A percentile compares a stretch with the other conserved stretches of the same genome.
These are phyloP conservation scores for Erpornis zantholeuca DNA, from an alignment of 2,113 vertebrate genomes.

Conservation along the genomic window DNA sequence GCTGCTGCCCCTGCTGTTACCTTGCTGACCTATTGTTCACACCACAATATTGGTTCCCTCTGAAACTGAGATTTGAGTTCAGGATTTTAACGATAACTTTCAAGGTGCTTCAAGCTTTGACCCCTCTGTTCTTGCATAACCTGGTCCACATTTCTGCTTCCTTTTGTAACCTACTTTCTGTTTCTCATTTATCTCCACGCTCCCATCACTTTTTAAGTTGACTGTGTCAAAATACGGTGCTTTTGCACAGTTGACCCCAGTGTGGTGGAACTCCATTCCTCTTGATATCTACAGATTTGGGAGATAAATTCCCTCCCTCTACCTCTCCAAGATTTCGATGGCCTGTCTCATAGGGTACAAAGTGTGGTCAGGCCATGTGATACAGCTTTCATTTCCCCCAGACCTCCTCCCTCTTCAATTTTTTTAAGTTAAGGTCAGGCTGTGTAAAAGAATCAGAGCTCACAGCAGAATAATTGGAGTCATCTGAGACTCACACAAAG, in stretches of 20 bases:
- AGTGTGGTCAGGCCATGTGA: background rate
- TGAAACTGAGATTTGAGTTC: background rate
- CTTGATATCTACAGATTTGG: constrained; percentile 5
- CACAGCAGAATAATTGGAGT: constrained; percentile 40
- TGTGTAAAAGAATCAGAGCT: constrained; percentile 45
- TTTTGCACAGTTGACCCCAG: constrained; percentile 8
- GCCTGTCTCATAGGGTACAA: background rate
- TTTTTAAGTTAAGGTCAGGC: constrained; percentile 54
- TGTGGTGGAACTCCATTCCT: background rate
- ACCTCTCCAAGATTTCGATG: background rate
- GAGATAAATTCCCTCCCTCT: constrained; percentile 11
- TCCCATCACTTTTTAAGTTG: background rate
- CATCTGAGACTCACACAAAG: constrained; percentile 8
- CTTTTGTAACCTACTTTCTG: constrained; percentile 33
- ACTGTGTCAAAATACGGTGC: background rate
- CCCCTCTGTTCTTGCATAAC: constrained; percentile 40
- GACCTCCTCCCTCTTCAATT: constrained; percentile 13
- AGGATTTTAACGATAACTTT: constrained; percentile 1
- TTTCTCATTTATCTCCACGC: background rate
- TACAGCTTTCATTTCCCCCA: constrained; percentile 44
- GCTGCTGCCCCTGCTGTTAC: constrained; percentile 2
- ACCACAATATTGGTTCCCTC: background rate
- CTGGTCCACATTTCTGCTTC: constrained; percentile 18
- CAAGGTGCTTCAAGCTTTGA: constrained; percentile 31
- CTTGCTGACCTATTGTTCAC: background rate